Evolutionary conservation across 2,888 invertebrate genomes (phyloP).

Genomic region (Diplazon laetatorius): DNA sequence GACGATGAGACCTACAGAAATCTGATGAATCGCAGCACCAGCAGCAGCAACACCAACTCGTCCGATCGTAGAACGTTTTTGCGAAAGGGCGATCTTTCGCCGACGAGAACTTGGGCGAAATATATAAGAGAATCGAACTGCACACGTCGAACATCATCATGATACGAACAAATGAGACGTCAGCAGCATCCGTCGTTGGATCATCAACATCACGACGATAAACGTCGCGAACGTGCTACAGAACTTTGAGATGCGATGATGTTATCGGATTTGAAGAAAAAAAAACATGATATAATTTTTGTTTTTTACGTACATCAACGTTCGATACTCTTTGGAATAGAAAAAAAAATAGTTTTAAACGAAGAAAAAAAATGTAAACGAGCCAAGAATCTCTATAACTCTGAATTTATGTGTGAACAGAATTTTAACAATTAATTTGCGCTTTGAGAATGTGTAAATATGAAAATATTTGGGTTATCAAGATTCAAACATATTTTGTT

Average conservation of each 20-base stretch:
- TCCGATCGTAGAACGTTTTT: conserved; percentile 84
- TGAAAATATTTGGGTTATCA: too few relatives aligned
- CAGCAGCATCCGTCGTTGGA: conserved; percentile 69
- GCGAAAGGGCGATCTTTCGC: conserved; percentile 85
- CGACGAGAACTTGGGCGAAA: conserved; percentile 89
- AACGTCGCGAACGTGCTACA: conserved; percentile 31
- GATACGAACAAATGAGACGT: conserved; percentile 71
- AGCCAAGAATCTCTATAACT: too few relatives aligned
- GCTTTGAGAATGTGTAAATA: too few relatives aligned
- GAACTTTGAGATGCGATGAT: conserved; percentile 66
- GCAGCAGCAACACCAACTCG: conserved; percentile 83
- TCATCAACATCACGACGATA: conserved; percentile 54
- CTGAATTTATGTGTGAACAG: too few relatives aligned
- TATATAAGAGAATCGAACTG: conserved; percentile 88
- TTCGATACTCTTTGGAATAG: conserved; percentile 7
- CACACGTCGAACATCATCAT: conserved; percentile 79
- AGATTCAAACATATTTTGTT: too few relatives aligned
- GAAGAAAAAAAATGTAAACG: too few relatives aligned
- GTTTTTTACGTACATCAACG: not conserved
- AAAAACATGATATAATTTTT: too few relatives aligned
- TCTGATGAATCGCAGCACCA: conserved; percentile 82
- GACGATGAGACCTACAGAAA: conserved; percentile 83
- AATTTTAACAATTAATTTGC: too few relatives aligned
- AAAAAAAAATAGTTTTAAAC: not conserved
- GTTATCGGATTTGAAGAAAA: conserved; percentile 13